Conservation (phyloP, 2,888 invertebrate species). For the Drosophila pseudotalamancana region DNA sequence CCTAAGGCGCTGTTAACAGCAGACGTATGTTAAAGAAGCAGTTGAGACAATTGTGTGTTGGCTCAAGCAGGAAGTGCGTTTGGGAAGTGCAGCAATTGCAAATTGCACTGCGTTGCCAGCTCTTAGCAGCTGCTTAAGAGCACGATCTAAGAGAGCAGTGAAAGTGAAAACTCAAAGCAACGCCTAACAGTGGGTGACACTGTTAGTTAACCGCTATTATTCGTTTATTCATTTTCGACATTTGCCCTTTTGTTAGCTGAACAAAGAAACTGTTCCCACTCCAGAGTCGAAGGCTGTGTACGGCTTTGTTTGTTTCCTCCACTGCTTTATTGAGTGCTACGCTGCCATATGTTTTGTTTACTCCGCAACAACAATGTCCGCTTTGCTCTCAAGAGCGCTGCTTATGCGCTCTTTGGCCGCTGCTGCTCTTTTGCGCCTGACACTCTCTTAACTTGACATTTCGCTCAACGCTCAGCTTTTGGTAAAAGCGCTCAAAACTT, state of each 20-base stretch:
- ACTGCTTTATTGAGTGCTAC: not conserved
- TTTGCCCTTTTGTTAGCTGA: no score
- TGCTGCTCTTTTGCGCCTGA: not conserved
- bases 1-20: conserved; percentile 30
- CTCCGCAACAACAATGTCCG: conserved; percentile 28
- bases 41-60: conserved; percentile 22
- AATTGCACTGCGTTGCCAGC: conserved; percentile 5
- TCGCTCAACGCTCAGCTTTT: conserved; percentile 4
- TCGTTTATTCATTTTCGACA: not conserved
- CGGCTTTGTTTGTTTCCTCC: not conserved
- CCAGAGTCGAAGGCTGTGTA: conserved; percentile 2
- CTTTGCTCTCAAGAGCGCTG: conserved; percentile 14
- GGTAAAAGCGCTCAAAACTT: not conserved
- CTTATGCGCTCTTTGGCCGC: not conserved
- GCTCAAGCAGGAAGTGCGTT: conserved; percentile 43
- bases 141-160: conserved; percentile 26
- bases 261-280: not conserved
- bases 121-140: conserved; percentile 37
- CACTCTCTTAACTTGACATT: conserved; percentile 16
- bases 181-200: not conserved
- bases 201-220: not conserved
- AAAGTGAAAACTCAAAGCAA: conserved; percentile 29
- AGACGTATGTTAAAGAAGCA: conserved; percentile 30
- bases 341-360: conserved; percentile 57
- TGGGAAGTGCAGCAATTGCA: conserved; percentile 47